A percentile compares a stretch with the other conserved stretches of the same genome.
Conservation (phyloP, 2,888 invertebrate genomes). For the Trissoscelio sp. region DNA sequence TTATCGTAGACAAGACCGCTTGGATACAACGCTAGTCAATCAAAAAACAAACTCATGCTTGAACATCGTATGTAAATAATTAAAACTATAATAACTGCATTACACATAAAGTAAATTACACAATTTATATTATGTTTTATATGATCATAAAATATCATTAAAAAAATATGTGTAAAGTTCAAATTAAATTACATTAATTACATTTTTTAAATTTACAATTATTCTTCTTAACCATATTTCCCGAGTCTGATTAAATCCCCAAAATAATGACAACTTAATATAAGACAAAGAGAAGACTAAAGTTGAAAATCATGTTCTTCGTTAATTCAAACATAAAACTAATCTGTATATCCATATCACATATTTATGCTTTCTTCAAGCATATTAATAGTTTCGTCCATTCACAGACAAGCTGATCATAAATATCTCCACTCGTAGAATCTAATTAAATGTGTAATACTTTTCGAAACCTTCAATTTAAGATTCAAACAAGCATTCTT, state of each 20-base stretch:
- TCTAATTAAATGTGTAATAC: constrained; percentile 63
- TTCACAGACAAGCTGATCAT: constrained; percentile 41
- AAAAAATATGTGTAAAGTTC: too few species aligned
- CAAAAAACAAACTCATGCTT: too few species aligned
- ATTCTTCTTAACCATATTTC: constrained; percentile 4
- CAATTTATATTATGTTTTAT: too few species aligned
- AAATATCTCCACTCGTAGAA: constrained; percentile 48
- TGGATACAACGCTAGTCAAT: too few species aligned
- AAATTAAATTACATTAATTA: too few species aligned
- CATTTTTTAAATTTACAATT: too few species aligned
- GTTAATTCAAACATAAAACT: constrained; percentile 58
- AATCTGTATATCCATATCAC: constrained; percentile 53
- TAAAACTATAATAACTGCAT: too few species aligned
- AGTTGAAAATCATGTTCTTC: constrained; percentile 52
- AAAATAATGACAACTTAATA: constrained; percentile 37
- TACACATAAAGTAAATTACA: too few species aligned
- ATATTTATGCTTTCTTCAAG: constrained; percentile 34
- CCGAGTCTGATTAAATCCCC: not conserved
- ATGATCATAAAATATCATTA: too few species aligned
- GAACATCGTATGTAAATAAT: too few species aligned
- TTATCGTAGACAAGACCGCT: too few species aligned
- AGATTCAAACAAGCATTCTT: constrained; percentile 34
- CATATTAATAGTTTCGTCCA: constrained; percentile 52
- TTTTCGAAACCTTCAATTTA: constrained; percentile 48
- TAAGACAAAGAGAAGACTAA: constrained; percentile 35